Evolutionary conservation across 2,888 invertebrate genomes (phyloP).

Genomic region (Drosophila peninsularis): DNA sequence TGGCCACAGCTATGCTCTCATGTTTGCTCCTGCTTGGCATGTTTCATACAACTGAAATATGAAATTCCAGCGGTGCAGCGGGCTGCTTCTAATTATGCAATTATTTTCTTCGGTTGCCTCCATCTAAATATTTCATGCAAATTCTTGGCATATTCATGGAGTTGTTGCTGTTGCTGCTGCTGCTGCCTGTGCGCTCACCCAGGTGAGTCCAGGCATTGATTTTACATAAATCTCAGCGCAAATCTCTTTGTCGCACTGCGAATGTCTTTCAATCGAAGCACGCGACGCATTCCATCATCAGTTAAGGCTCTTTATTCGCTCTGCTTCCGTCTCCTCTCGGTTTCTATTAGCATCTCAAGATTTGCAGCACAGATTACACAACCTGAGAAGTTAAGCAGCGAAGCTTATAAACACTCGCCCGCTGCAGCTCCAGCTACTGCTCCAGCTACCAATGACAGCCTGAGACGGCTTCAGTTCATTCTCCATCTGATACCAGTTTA

Average conservation of each 20-base stretch:
- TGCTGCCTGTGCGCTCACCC: not conserved
- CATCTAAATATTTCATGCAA: not conserved
- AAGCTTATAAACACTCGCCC: conserved; percentile 37
- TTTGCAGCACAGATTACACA: conserved; percentile 42
- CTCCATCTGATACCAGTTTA: conserved; percentile 17
- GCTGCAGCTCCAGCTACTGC: conserved; percentile 4
- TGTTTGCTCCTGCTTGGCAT: no score
- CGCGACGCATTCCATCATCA: not conserved
- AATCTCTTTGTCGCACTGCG: not conserved
- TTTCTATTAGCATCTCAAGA: conserved; percentile 25
- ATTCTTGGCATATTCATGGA: not conserved
- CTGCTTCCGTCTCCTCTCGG: not conserved
- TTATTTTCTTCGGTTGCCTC: not conserved
- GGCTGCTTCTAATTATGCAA: not conserved
- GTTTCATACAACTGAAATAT: no score
- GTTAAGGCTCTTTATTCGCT: conserved; percentile 3
- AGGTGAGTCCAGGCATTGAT: not conserved
- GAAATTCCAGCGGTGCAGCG: no score
- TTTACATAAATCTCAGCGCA: not conserved
- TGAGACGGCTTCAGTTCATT: not conserved
- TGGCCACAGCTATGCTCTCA: no score
- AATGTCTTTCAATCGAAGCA: not conserved
- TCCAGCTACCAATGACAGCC: conserved; percentile 11
- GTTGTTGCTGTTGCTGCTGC: not conserved
- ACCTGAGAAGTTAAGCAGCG: conserved; percentile 47